Conservation (phyloP, 2,797 vertebrate genomes). For the Alca torda region DNA sequence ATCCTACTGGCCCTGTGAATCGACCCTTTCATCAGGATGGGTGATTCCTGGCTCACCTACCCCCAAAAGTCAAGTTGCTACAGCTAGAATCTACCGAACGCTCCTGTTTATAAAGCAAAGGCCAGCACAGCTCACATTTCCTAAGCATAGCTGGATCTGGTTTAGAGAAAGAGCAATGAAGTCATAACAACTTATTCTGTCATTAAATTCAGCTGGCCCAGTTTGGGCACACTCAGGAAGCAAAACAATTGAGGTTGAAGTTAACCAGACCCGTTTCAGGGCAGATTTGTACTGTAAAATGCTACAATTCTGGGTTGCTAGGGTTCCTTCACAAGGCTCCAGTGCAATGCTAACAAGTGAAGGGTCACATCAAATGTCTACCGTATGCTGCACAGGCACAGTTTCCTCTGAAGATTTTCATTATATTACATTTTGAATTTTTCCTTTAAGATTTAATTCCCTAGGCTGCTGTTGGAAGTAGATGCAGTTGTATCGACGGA, state of each 20-base stretch:
- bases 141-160: neutral
- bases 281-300: conserved; percentile 21
- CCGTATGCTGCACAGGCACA: conserved; percentile 59
- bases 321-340: conserved; percentile 62
- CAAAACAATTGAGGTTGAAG: conserved; percentile 17
- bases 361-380: conserved; percentile 67
- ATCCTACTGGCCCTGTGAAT: neutral
- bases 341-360: conserved; percentile 50
- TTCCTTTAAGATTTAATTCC: neutral
- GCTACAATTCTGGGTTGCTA: conserved; percentile 37
- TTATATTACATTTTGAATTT: neutral
- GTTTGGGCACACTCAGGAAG: neutral
- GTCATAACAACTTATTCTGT: neutral
- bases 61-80: neutral
- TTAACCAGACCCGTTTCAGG: conserved; percentile 6
- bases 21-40: neutral
- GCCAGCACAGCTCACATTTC: neutral
- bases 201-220: neutral
- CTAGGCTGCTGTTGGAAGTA: neutral
- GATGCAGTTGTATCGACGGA: neutral
- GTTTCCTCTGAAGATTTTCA: conserved; percentile 14
- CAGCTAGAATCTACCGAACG: neutral
- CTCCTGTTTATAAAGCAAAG: conserved; percentile 11
- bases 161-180: conserved; percentile 21
- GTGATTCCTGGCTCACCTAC: neutral